Percentiles rank a stretch among this genome's conserved stretches.
These are phyloP conservation scores for Tachypleus tridentatus DNA, from an alignment of 1,140 invertebrate species.

Conservation along the genomic window DNA sequence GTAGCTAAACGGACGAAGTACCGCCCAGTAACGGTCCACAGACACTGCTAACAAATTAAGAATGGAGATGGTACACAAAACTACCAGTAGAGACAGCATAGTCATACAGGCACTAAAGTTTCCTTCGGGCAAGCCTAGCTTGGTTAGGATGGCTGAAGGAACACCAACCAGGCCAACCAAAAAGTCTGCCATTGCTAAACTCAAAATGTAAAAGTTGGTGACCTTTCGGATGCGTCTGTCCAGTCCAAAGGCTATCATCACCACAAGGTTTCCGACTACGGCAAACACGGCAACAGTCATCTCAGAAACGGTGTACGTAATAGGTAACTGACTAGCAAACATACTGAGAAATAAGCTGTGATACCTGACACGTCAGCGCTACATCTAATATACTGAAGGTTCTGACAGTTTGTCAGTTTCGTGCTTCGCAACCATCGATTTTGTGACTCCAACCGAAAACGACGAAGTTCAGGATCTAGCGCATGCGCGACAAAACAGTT, in stretches of 20 bases:
- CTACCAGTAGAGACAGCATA: slow-evolving; percentile 70
- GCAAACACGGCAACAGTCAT: slow-evolving; percentile 64
- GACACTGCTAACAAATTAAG: slow-evolving; percentile 81
- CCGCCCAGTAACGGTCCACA: slow-evolving; percentile 83
- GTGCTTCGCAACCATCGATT: no score
- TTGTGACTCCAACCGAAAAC: no score
- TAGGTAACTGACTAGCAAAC: no score
- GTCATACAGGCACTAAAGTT: slow-evolving; percentile 62
- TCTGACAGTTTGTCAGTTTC: no score
- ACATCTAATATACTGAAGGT: no score
- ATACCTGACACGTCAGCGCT: no score
- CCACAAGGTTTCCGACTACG: slow-evolving; percentile 67
- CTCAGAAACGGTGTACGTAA: slow-evolving; percentile 55
- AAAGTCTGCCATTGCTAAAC: slow-evolving; percentile 70
- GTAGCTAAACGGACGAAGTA: slow-evolving; percentile 77
- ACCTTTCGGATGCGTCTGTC: slow-evolving; percentile 60
- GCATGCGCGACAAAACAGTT: no score
- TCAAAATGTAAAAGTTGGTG: slow-evolving; percentile 85
- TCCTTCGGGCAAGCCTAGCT: slow-evolving; percentile 57
- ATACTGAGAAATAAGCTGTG: no score
- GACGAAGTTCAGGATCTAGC: no score
- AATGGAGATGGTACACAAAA: slow-evolving; percentile 82
- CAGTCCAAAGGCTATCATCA: slow-evolving; percentile 65
- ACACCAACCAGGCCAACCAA: slow-evolving; percentile 52
- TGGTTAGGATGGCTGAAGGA: slow-evolving; percentile 69